phyloP scores from a whole-genome alignment of 2,888 invertebrate genomes.

The Lissocephala sabroskyi region DNA sequence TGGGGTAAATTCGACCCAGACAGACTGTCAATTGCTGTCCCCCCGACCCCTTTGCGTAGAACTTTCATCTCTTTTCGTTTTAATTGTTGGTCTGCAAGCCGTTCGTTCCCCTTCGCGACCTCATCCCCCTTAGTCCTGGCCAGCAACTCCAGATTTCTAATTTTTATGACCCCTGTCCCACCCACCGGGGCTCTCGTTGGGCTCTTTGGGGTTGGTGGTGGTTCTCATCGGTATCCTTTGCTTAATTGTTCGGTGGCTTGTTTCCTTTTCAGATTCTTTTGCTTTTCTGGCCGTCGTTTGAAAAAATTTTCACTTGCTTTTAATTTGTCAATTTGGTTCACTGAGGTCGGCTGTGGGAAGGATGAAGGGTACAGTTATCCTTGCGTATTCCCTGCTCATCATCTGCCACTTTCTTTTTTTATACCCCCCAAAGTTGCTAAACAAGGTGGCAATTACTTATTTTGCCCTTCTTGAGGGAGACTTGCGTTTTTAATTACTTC shows the following conservation, averaged over 20 bases:
- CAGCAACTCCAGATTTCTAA: no score
- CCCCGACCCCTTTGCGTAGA: neutral
- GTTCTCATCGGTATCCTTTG: slow-evolving; percentile 21
- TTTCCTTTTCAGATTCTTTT: slow-evolving; percentile 36
- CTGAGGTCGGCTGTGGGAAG: no score
- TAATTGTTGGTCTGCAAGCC: slow-evolving; percentile 40
- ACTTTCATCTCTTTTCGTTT: slow-evolving; percentile 28
- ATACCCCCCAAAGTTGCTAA: slow-evolving; percentile 48
- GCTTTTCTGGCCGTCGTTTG: slow-evolving; percentile 9
- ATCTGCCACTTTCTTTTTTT: slow-evolving; percentile 35
- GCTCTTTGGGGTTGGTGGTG: neutral
- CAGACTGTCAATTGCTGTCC: slow-evolving; percentile 34
- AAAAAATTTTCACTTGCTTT: slow-evolving; percentile 53
- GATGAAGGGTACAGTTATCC: slow-evolving; percentile 13
- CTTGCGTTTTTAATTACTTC: slow-evolving; percentile 47
- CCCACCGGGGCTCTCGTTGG: neutral
- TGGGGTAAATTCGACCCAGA: neutral
- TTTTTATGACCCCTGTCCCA: neutral
- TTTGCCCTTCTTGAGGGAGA: slow-evolving; percentile 35
- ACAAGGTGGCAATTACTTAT: slow-evolving; percentile 65
- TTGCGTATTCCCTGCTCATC: slow-evolving; percentile 6
- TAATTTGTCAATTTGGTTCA: slow-evolving; percentile 58
- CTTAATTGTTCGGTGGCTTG: slow-evolving; percentile 51
- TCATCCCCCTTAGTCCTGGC: neutral
- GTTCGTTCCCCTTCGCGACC: slow-evolving; percentile 17